Evolutionary conservation across 2,113 vertebrate genomes (phyloP).

Genomic region (Ivindomyrus marchei): DNA sequence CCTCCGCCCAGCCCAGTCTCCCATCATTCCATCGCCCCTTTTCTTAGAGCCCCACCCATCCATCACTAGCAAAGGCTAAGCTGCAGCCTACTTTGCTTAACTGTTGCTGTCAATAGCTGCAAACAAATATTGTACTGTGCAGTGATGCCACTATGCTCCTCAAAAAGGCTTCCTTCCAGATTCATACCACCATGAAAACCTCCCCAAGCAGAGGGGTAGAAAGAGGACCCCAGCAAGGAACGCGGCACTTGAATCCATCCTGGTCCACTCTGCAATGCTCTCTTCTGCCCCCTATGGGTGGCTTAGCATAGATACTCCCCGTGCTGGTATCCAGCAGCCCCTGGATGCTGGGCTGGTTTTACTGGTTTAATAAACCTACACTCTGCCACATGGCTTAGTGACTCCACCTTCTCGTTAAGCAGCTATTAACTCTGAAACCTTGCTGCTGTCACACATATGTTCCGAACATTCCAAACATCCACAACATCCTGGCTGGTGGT

Average conservation of each 20-base stretch:
- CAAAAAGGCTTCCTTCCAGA: neutral
- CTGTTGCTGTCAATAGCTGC: neutral
- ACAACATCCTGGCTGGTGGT: neutral
- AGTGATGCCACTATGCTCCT: neutral
- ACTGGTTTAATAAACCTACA: neutral
- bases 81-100: neutral
- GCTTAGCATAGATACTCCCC: neutral
- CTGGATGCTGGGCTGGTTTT: neutral
- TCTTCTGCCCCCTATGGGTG: neutral
- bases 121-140: neutral
- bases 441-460: neutral
- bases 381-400: neutral
- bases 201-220: neutral
- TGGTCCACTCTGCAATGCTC: neutral
- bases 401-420: neutral
- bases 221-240: neutral
- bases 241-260: neutral
- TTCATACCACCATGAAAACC: neutral
- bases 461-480: neutral
- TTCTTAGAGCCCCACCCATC: neutral
- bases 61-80: neutral
- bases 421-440: neutral
- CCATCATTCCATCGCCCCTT: neutral
- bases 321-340: neutral
- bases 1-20: neutral